phyloP scores from a whole-genome alignment of 2,113 vertebrate genomes.

The Ancistrus triradiatus region DNA sequence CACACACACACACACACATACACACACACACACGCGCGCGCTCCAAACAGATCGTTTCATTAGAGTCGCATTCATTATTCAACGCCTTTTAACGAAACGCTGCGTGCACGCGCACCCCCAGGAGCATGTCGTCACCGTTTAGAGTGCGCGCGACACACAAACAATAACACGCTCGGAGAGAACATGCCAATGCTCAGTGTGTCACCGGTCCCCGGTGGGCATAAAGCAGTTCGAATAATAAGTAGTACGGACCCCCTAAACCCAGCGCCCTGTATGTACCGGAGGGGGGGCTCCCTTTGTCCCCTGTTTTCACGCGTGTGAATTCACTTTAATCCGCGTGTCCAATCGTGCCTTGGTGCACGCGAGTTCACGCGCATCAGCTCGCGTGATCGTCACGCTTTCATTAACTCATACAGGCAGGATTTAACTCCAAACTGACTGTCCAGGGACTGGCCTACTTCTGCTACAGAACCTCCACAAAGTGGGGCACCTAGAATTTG shows the following conservation, averaged over 20 bases:
- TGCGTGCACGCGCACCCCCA: neutral
- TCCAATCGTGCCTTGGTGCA: neutral
- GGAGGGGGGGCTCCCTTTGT: no score
- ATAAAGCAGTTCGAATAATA: no score
- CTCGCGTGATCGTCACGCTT: conserved; percentile 7
- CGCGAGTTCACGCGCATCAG: neutral
- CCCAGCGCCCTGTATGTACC: no score
- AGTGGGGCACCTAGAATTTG: no score
- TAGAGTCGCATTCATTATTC: conserved; percentile 17
- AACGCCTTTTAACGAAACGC: neutral
- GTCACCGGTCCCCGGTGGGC: no score
- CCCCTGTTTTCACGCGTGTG: no score
- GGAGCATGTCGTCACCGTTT: neutral
- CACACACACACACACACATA: neutral
- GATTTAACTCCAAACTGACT: neutral
- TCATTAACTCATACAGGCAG: conserved; percentile 11
- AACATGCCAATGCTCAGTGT: no score
- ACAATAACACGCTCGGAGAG: no score
- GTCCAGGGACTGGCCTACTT: no score
- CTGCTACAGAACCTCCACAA: no score
- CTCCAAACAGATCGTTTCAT: conserved; percentile 13
- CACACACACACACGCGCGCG: neutral
- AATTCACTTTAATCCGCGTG: conserved; percentile 21
- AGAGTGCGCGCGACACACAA: no score
- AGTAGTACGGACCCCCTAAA: no score